A percentile compares a stretch with the other conserved stretches of the same genome.
Conservation (phyloP, 2,113 vertebrate species). For the Macquaria ambigua region DNA sequence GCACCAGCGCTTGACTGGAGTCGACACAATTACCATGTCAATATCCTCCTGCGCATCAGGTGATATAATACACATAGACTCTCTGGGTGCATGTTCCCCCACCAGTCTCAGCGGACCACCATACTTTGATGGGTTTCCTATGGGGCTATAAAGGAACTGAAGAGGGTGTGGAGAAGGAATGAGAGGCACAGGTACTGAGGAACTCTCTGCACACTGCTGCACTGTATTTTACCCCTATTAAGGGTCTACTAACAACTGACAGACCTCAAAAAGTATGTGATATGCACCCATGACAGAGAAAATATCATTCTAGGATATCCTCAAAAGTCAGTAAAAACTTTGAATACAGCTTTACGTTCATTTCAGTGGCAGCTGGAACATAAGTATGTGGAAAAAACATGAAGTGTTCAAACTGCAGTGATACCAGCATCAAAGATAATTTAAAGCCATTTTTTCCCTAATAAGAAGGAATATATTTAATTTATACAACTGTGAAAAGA, state of each 20-base stretch:
- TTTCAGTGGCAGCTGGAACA: not conserved
- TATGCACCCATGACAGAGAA: conserved; percentile 31
- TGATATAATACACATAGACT: conserved; percentile 86
- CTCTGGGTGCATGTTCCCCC: conserved; percentile 88
- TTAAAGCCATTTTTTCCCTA: conserved; percentile 14
- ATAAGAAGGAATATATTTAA: conserved; percentile 17
- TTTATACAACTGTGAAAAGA: conserved; percentile 49
- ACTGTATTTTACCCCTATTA: conserved; percentile 62
- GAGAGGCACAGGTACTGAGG: conserved; percentile 52
- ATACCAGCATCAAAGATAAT: conserved; percentile 23
- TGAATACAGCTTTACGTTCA: not conserved
- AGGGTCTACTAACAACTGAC: conserved; percentile 49
- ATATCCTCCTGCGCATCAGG: conserved; percentile 88
- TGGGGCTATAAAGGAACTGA: conserved; percentile 67
- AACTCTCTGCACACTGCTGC: conserved; percentile 51
- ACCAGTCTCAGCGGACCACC: conserved; percentile 87
- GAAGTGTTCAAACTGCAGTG: conserved; percentile 17
- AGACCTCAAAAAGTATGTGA: conserved; percentile 36
- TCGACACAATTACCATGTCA: conserved; percentile 94
- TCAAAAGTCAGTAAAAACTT: conserved; percentile 13
- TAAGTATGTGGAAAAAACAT: conserved; percentile 4
- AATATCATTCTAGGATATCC: conserved; percentile 27
- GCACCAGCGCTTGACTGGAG: conserved; percentile 91
- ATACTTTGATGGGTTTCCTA: conserved; percentile 82
- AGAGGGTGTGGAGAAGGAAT: conserved; percentile 57